Base-by-base conservation (phyloP, 1,140 invertebrate genomes). In the Euglossa dilemma region DNA sequence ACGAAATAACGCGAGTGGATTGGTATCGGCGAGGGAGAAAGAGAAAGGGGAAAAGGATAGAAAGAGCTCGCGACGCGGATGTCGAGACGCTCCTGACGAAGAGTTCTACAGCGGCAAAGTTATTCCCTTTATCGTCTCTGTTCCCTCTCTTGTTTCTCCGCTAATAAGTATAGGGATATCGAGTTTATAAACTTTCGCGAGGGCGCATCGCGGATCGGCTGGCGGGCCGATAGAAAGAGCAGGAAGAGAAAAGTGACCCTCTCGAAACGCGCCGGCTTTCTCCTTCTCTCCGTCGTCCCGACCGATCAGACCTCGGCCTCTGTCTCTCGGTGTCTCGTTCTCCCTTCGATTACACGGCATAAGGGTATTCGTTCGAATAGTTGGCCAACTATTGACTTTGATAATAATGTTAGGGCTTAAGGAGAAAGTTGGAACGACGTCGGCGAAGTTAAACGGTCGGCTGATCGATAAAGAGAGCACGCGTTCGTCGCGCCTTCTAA, bases 101-200 rank as follows among this genome's bases (percentile, higher is more conserved):
- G 9, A 23, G 20, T 54, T 72, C 36, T 18, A 16, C 28, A 56
- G 23, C 36, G 18, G 12, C 9, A 20, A 25, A 36, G 50, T 9
- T 25, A 69, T 50, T 25, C 14, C 36, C 50, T 25, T 69, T 12
- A 9, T 25, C 45, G 18, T 47, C 57, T 71, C 54, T 43, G 23
- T 61, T 36, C 23, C 23, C 20, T 54, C 23, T 52, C n/a, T 57
- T 50, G 47, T 43, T 63, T 52, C 18, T n/a, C n/a, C 12, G 47
- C 43, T n/a, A 50, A 59, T 77, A 54, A 64, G 74, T 70, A 72
- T 36, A 76, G 59, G 57, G 70, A 77, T 78, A 63, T 12, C 73
- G 66, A 66, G 63, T 86, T 88, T 84, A 81, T 85, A 83, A 89
- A 86, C 77, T 88, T 88, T 86, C 54, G 54, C n/a, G 59, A 14